A percentile compares a stretch with the other conserved stretches of the same genome.
phyloP scores from a whole-genome alignment of 1,140 invertebrate genomes.

The Orchesella cincta region DNA sequence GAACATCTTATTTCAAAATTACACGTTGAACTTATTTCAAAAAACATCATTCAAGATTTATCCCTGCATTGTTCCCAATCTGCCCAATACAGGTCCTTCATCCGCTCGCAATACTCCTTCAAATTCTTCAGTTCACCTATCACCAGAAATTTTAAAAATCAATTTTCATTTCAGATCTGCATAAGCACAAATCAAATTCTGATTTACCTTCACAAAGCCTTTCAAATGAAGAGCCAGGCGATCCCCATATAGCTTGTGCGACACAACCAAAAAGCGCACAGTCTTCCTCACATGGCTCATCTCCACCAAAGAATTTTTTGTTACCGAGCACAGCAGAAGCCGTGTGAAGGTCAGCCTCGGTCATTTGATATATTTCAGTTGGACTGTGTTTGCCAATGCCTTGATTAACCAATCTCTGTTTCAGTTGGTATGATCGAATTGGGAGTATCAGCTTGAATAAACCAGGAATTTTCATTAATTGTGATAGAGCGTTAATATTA shows the following conservation, averaged over 20 bases:
- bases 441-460: constrained; percentile 4
- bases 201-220: constrained; percentile 5
- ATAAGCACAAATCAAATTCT: neutral
- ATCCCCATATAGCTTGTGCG: neutral
- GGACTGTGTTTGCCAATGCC: neutral
- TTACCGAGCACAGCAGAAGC: neutral
- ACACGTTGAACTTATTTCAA: too few species aligned
- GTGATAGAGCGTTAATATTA: neutral
- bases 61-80: constrained; percentile 38
- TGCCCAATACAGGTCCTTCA: constrained; percentile 39
- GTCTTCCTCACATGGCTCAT: constrained; percentile 18
- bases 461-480: constrained; percentile 1
- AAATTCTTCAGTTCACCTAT: constrained; percentile 37
- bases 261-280: constrained; percentile 4
- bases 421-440: neutral
- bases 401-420: neutral
- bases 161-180: too few species aligned
- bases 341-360: neutral
- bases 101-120: constrained; percentile 33
- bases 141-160: constrained; percentile 9
- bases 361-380: neutral
- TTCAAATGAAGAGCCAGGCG: constrained; percentile 6
- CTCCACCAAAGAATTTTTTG: neutral
- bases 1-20: too few species aligned
- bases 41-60: neutral